Conservation (phyloP, 2,888 invertebrate species). For the Xylota segnis region DNA sequence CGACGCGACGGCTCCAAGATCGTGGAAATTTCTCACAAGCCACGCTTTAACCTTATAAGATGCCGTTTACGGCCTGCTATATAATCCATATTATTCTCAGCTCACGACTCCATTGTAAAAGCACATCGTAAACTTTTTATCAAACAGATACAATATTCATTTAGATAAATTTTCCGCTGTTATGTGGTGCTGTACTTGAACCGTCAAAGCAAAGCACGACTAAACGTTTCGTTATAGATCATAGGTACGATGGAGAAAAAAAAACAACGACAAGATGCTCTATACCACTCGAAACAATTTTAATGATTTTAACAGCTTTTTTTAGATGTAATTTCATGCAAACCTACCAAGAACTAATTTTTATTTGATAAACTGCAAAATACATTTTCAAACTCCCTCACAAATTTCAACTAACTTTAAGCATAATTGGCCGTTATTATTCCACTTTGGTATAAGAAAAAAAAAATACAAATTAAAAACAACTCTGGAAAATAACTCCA, state of each 20-base stretch:
- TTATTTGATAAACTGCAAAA: background rate
- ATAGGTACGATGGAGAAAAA: too few relatives aligned
- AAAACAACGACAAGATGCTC: conserved; percentile 16
- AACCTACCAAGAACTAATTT: background rate
- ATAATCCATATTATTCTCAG: conserved; percentile 38
- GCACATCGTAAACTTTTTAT: conserved; percentile 31
- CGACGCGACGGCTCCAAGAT: conserved; percentile 10
- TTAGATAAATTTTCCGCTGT: conserved; percentile 25
- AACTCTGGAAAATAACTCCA: conserved; percentile 15
- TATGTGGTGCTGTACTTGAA: conserved; percentile 34
- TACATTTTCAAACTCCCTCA: background rate
- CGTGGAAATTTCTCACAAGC: conserved; percentile 37
- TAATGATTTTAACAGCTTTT: background rate
- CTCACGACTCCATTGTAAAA: conserved; percentile 62
- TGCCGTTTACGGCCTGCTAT: conserved; percentile 31
- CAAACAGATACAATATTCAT: conserved; percentile 17
- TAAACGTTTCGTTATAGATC: conserved; percentile 30
- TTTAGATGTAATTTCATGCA: conserved; percentile 3
- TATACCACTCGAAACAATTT: conserved; percentile 22
- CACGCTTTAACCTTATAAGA: conserved; percentile 28
- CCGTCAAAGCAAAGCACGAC: conserved; percentile 50
- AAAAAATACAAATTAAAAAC: conserved; percentile 10
- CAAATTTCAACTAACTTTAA: background rate
- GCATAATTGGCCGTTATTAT: conserved; percentile 52
- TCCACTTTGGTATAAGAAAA: background rate